Conservation (phyloP, 2,797 vertebrate genomes). For the Amphiprion clarkii region DNA sequence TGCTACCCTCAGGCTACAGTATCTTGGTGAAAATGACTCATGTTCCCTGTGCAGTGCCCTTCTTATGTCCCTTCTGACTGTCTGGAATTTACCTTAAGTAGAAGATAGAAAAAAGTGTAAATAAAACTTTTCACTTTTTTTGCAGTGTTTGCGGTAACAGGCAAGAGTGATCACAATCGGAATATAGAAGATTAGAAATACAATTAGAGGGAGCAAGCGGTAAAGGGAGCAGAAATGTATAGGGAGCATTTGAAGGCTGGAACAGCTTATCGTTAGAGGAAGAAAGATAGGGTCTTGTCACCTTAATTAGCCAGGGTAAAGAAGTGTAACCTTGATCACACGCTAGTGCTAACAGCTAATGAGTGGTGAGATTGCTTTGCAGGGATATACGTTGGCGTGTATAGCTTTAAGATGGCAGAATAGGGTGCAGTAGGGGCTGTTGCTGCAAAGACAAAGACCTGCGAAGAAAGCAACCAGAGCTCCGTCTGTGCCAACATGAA, state of each 20-base stretch:
- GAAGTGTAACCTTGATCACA: slow-evolving; percentile 66
- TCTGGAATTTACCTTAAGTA: slow-evolving; percentile 39
- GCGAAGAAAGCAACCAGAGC: slow-evolving; percentile 53
- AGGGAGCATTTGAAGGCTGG: slow-evolving; percentile 1
- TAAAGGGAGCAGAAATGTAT: neutral
- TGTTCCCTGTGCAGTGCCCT: slow-evolving; percentile 53
- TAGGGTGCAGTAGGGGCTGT: neutral
- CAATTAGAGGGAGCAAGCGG: slow-evolving; percentile 2
- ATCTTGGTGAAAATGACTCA: slow-evolving; percentile 62
- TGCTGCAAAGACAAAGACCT: slow-evolving; percentile 45
- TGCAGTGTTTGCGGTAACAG: neutral
- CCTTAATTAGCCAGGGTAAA: slow-evolving; percentile 58
- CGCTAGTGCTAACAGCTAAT: slow-evolving; percentile 38
- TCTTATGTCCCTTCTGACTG: slow-evolving; percentile 49
- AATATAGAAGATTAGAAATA: slow-evolving; percentile 1
- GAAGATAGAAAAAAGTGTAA: slow-evolving; percentile 10
- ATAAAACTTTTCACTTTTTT: neutral
- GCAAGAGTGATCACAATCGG: neutral
- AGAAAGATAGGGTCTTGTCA: slow-evolving; percentile 47
- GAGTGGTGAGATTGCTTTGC: slow-evolving; percentile 50
- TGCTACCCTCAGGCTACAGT: slow-evolving; percentile 60
- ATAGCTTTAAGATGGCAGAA: slow-evolving; percentile 18
- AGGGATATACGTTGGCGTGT: slow-evolving; percentile 16
- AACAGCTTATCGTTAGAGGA: slow-evolving; percentile 27
- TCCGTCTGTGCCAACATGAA: slow-evolving; percentile 69